Evolutionary conservation across 2,113 vertebrate species (phyloP).

Genomic region (Typhlomys cinereus): DNA sequence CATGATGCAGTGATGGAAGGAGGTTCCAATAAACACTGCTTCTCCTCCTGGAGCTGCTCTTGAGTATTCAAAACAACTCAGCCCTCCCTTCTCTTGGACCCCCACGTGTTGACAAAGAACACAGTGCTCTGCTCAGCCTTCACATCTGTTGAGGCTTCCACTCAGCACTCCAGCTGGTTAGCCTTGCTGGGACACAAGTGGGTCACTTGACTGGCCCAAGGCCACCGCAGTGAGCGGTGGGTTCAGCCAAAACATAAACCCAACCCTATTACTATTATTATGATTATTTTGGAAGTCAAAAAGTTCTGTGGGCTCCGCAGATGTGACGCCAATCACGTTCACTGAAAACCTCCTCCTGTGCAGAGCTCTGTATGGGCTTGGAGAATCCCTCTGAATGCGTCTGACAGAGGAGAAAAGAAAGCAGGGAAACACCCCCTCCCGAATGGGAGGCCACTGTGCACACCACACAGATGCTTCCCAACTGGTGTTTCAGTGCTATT

Average conservation of each 20-base stretch:
- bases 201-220: constrained; percentile 58
- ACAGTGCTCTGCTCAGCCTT: background rate
- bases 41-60: background rate
- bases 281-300: background rate
- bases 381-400: background rate
- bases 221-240: background rate
- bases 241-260: constrained; percentile 18
- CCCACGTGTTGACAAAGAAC: constrained; percentile 41
- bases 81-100: background rate
- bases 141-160: constrained; percentile 2
- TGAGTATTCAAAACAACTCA: constrained; percentile 35
- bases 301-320: background rate
- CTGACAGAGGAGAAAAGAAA: background rate
- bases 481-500: background rate
- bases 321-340: background rate
- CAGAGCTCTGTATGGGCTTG: background rate
- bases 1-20: background rate
- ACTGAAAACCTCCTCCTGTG: background rate
- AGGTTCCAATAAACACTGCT: background rate
- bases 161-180: constrained; percentile 57
- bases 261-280: background rate
- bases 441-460: background rate
- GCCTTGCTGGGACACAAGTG: constrained; percentile 30
- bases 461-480: background rate
- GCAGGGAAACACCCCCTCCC: background rate